Evolutionary conservation across 2,797 vertebrate genomes (phyloP).

Genomic region (Sebastes aleutianus): DNA sequence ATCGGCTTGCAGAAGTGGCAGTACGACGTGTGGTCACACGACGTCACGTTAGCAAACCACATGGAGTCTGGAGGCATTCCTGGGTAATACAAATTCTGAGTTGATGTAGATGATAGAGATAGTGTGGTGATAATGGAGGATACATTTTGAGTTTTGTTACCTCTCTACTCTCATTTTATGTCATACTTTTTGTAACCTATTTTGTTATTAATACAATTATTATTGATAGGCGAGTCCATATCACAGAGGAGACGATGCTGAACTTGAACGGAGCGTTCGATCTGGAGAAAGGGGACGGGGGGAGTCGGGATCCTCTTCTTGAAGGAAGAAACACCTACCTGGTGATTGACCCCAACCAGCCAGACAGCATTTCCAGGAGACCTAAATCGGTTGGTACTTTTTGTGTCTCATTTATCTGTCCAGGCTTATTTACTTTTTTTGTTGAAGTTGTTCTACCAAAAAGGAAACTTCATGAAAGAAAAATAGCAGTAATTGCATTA

Average conservation of each 20-base stretch:
- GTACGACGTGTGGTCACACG: constrained; percentile 94
- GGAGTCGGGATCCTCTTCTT: constrained; percentile 71
- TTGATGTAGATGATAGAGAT: neutral
- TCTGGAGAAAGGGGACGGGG: constrained; percentile 75
- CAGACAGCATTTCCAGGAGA: neutral
- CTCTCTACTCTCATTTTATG: too few relatives aligned
- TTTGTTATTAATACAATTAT: neutral
- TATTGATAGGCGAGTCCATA: constrained; percentile 79
- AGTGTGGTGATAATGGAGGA: neutral
- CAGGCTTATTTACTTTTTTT: neutral
- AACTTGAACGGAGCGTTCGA: constrained; percentile 73
- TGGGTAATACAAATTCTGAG: constrained; percentile 73
- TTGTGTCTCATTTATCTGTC: neutral
- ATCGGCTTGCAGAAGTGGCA: constrained; percentile 94
- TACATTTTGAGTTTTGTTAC: neutral
- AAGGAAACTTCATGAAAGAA: neutral
- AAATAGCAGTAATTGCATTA: neutral
- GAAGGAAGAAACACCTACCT: constrained; percentile 76
- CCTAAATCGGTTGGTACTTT: constrained; percentile 34
- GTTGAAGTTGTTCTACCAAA: neutral
- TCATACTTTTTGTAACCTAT: neutral
- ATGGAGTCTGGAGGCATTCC: constrained; percentile 93
- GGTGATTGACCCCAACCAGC: constrained; percentile 78
- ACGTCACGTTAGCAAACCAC: constrained; percentile 91
- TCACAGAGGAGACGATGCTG: constrained; percentile 79